Evolutionary conservation across 2,797 vertebrate species (phyloP), one percentile per base, ranked within the genome.

Genomic region (Paedocypris micromegethes): DNA sequence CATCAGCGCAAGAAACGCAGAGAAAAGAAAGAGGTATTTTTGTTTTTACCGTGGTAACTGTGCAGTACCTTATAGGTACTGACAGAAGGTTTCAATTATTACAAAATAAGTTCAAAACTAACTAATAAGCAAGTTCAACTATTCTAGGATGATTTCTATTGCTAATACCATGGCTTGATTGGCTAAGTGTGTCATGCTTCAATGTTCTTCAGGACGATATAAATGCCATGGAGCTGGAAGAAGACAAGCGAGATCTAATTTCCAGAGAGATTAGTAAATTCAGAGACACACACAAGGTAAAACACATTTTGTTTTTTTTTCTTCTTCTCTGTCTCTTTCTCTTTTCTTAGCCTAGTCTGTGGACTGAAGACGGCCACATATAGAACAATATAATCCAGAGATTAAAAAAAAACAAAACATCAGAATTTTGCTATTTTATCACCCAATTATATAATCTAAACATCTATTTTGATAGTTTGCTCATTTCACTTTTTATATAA

Each of bases 241-340:
- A 99, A 81, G 97, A 99, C 89, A 99, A 99, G 91, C 93, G 96
- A 90, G 97, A 99, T 90, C 91, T 99, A 88, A 99, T 99, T 91
- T 98, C 97, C 79, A 92, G 96, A 91, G 96, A 99, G 90, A 99
- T 98, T 90, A 99, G 95, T 93, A 99, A 99, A 94, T 99, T 99
- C 88, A 94, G 97, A 83, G 97, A 99, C 86, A 99, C 97, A 79
- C 97, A 99, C 90, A 99, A 98, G 97, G 96, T 98, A 99, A 92
- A 92, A 87, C 88, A 87, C 80, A 23, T 23, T 23, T 23, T 23
- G 23, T 23, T 23, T 0, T 4, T 6, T 39, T 50, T 54, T 54
- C 4, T 4, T 64, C 1, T 54, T 0, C 3, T 62, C 64, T 42
- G 8, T 85, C 86, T 72, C 80, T 72, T 83, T 87, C 82, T 62